Evolutionary conservation across 2,113 vertebrate species (phyloP), one percentile per base, ranked within the genome.

Genomic region (Catharus bicknelli): DNA sequence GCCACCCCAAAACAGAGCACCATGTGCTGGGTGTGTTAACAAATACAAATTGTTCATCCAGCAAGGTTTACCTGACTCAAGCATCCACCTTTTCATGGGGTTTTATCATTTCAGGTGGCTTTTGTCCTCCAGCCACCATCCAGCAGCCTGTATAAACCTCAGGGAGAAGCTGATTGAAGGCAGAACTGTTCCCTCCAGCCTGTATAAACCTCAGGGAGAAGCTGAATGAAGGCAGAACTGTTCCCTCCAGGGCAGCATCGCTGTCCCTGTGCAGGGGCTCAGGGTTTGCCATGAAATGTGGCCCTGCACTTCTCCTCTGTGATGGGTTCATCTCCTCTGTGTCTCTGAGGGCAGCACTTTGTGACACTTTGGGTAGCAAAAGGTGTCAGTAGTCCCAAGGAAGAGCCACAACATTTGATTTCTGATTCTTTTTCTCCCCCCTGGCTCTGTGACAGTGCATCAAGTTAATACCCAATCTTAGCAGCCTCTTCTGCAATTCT

Each of bases 401-500:
- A 55, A 55, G 61, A 57, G 38, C 61, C 66, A 54, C 42, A 51
- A 23, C 2, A 1, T 19, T 20, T 42, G 17, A 4, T 58, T 66
- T 54, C 14, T 7, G 1, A 10, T 36, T 47, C 70, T 53, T n/a
- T 83, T 48, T 79, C 34, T 47, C 10, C 48, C 69, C 54, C 64
- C 40, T 69, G 30, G 26, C 68, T 36, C 16, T 0, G 4, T 75
- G 51, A 63, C 80, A 83, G 68, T 7, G 17, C 7, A 9, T n/a
- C 34, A 36, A 86, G 68, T 67, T 78, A 79, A 95, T 40, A 26
- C 25, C 15, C 23, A 32, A 3, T 36, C 43, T 82, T 61, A 76
- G 36, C 45, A 86, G 78, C 77, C 66, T 81, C 85, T 94, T 81
- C 90, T 88, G 77, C 86, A 58, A 36, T 81, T 90, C 77, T 57